phyloP scores from a whole-genome alignment of 2,888 invertebrate genomes.

The Drosophila robusta region DNA sequence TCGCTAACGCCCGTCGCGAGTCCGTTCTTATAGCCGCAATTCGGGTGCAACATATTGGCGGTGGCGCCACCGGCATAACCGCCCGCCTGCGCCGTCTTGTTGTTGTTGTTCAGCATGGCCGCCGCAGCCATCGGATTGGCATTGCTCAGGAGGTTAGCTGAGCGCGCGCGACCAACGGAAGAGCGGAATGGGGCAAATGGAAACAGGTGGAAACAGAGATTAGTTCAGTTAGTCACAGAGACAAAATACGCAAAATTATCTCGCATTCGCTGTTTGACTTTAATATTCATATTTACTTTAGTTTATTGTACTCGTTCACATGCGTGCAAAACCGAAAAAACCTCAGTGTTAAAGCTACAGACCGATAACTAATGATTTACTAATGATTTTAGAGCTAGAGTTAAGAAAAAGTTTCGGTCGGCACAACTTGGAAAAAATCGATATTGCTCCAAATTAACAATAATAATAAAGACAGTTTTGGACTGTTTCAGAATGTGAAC shows the following conservation, averaged over 20 bases:
- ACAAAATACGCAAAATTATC: not conserved
- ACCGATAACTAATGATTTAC: no score
- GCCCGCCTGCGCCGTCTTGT: conserved; percentile 57
- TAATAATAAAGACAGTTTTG: no score
- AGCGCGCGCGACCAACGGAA: conserved; percentile 18
- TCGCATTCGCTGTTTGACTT: no score
- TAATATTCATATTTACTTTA: no score
- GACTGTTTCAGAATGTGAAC: no score
- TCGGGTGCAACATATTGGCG: conserved; percentile 45
- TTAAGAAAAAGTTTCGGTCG: no score
- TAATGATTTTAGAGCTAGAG: no score
- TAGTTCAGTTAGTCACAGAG: conserved; percentile 10
- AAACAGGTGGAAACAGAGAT: conserved; percentile 12
- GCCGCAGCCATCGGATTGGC: conserved; percentile 60
- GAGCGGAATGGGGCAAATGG: not conserved
- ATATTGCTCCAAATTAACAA: no score
- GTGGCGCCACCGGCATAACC: conserved; percentile 44
- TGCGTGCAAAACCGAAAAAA: no score
- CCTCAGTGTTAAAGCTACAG: no score
- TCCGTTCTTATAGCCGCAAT: conserved; percentile 43
- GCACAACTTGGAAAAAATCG: no score
- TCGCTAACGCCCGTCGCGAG: conserved; percentile 14
- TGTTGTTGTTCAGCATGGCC: conserved; percentile 78
- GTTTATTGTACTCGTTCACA: no score
- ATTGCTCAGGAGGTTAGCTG: conserved; percentile 59